phyloP scores from a whole-genome alignment of 2,888 invertebrate species.

The Synergus laeviventris region DNA sequence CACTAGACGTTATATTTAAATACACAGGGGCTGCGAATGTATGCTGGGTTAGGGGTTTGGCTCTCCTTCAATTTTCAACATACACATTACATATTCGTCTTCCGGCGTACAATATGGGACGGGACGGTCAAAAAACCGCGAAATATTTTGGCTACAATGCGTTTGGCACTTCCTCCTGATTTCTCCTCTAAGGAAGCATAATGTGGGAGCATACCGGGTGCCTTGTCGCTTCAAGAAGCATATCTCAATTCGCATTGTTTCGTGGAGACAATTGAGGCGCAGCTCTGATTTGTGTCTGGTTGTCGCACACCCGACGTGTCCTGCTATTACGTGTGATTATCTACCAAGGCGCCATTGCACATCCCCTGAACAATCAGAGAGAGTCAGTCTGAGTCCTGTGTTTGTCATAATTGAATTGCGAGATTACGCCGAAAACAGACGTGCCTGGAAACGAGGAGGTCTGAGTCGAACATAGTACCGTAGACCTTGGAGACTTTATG shows the following conservation, averaged over 20 bases:
- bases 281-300: slow-evolving; percentile 52
- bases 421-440: not conserved
- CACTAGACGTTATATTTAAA: not conserved
- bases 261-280: slow-evolving; percentile 51
- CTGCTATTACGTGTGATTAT: slow-evolving; percentile 52
- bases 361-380: slow-evolving; percentile 9
- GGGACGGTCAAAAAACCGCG: slow-evolving; percentile 46
- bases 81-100: slow-evolving; percentile 43
- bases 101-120: slow-evolving; percentile 41
- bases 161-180: slow-evolving; percentile 46
- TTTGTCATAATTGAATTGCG: not conserved
- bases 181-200: slow-evolving; percentile 40
- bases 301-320: slow-evolving; percentile 51
- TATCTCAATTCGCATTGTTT: slow-evolving; percentile 54
- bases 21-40: slow-evolving; percentile 6
- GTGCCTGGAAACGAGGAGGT: not conserved
- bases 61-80: slow-evolving; percentile 47
- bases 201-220: slow-evolving; percentile 47
- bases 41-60: slow-evolving; percentile 40
- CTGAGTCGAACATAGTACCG: not conserved
- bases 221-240: slow-evolving; percentile 51
- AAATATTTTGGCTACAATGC: slow-evolving; percentile 48
- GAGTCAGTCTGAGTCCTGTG: not conserved
- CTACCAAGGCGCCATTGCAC: slow-evolving; percentile 47
- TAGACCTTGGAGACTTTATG: not conserved